Evolutionary conservation across 2,113 vertebrate species (phyloP).

Genomic region (Sorex fumeus): DNA sequence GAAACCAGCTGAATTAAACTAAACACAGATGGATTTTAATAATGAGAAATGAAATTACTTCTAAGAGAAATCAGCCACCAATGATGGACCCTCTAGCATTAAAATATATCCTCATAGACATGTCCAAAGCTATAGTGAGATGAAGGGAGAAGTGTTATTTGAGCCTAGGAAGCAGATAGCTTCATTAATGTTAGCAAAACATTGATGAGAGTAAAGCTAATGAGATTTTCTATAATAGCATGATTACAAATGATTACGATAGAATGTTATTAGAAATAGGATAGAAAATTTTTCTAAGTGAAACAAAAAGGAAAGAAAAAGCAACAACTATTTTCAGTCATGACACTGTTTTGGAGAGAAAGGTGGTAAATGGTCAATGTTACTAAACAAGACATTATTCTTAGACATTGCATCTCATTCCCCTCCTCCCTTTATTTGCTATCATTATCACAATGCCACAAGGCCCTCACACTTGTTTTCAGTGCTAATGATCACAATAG

Average conservation of each 20-base stretch:
- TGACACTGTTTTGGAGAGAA: neutral
- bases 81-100: neutral
- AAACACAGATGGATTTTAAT: neutral
- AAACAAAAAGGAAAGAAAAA: neutral
- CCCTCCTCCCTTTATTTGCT: too few species aligned
- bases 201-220: neutral
- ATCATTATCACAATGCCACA: too few species aligned
- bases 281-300: conserved; percentile 4
- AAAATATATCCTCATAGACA: neutral
- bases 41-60: neutral
- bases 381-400: neutral
- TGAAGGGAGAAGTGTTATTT: neutral
- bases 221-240: neutral
- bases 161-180: neutral
- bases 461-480: too few species aligned
- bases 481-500: too few species aligned
- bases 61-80: neutral
- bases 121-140: neutral
- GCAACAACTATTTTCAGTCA: neutral
- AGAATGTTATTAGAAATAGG: conserved; percentile 1
- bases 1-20: neutral
- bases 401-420: neutral
- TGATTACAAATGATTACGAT: neutral
- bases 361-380: neutral
- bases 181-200: neutral